Percentiles rank a stretch among this genome's conserved stretches.
These are phyloP conservation scores for Atta texana DNA, from an alignment of 1,140 invertebrate genomes.

Conservation along the genomic window DNA sequence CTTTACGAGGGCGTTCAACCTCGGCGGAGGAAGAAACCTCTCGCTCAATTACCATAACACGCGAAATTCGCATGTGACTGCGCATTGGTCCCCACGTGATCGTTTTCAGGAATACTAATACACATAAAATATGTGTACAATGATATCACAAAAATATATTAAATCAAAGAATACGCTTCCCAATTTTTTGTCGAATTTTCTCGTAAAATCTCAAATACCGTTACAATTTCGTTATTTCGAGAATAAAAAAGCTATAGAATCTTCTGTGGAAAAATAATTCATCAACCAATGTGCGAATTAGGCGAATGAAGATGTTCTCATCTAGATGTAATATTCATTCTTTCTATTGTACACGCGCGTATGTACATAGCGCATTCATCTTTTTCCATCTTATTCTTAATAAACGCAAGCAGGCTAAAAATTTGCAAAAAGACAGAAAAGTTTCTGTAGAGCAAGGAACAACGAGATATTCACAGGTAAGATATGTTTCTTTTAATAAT, in stretches of 20 bases:
- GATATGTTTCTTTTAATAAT: slow-evolving; percentile 66
- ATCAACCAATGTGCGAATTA: neutral
- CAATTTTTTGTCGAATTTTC: neutral
- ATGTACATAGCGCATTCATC: neutral
- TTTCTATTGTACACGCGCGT: neutral
- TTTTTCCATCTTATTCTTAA: slow-evolving; percentile 7
- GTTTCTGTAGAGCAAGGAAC: slow-evolving; percentile 61
- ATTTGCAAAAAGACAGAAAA: slow-evolving; percentile 29
- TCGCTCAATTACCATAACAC: slow-evolving; percentile 21
- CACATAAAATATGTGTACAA: neutral
- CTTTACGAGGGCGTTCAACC: slow-evolving; percentile 82
- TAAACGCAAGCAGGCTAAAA: neutral
- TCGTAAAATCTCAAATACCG: neutral
- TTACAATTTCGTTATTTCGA: neutral
- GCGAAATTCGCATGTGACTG: slow-evolving; percentile 43
- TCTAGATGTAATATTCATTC: slow-evolving; percentile 23
- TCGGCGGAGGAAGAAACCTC: slow-evolving; percentile 55
- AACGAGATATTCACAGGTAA: slow-evolving; percentile 32
- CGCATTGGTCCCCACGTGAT: slow-evolving; percentile 8
- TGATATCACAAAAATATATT: neutral
- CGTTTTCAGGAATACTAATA: neutral
- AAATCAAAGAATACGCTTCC: neutral
- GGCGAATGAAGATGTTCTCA: neutral
- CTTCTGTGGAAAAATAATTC: neutral
- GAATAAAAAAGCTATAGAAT: neutral